Conservation (phyloP, 2,888 invertebrate genomes). For the Capitulum mitella region DNA sequence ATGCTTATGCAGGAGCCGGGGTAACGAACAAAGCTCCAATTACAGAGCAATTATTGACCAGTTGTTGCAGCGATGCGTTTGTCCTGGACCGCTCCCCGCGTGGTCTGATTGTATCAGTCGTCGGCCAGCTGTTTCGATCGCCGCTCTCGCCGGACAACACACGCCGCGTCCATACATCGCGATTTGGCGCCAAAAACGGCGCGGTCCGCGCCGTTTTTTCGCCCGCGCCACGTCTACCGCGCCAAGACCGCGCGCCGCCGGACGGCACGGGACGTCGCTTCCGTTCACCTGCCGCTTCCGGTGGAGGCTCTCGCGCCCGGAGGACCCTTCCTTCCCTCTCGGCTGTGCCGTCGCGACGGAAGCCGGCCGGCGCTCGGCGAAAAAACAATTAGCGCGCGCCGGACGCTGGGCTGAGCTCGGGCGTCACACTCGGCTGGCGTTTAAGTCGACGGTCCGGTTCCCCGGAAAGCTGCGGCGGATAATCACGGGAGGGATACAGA, state of each 20-base stretch:
- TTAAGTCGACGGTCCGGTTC: too few relatives aligned
- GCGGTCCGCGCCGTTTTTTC: too few relatives aligned
- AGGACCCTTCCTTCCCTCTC: neutral
- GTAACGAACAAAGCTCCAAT: neutral
- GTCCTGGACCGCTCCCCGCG: neutral
- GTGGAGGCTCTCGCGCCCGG: too few relatives aligned
- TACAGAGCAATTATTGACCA: neutral
- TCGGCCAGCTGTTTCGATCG: neutral
- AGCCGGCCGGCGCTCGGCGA: neutral
- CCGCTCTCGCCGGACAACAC: neutral
- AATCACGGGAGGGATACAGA: too few relatives aligned
- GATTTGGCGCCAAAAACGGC: too few relatives aligned
- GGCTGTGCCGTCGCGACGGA: neutral
- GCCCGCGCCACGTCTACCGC: neutral
- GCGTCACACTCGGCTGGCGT: too few relatives aligned
- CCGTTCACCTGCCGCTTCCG: slow-evolving; percentile 7
- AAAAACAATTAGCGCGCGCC: too few relatives aligned
- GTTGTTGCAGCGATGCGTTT: neutral
- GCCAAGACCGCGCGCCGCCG: neutral
- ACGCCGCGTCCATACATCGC: neutral
- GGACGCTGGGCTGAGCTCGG: too few relatives aligned
- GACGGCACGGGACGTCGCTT: neutral
- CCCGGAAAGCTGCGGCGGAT: too few relatives aligned
- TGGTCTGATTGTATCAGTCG: neutral
- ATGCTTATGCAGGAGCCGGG: too few relatives aligned